Percentiles rank a stretch among this genome's conserved stretches.
Conservation (phyloP, 2,888 invertebrate species). For the Hartigia nigra region DNA sequence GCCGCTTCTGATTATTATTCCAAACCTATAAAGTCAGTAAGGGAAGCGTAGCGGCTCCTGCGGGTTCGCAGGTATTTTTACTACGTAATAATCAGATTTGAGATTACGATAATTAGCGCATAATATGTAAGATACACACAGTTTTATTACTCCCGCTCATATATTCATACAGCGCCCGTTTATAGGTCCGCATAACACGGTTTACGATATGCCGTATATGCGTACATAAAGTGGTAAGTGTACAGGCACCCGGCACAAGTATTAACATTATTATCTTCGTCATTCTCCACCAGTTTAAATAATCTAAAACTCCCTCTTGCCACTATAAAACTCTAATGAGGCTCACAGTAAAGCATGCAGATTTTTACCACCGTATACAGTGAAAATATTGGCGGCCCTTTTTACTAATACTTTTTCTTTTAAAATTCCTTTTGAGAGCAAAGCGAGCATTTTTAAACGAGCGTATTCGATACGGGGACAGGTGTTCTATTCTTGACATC, state of each 20-base stretch:
- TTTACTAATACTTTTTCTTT: conserved; percentile 12
- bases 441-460: neutral
- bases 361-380: conserved; percentile 20
- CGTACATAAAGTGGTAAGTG: conserved; percentile 7
- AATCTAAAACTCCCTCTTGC: conserved; percentile 16
- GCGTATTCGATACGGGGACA: neutral
- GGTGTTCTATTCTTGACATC: neutral
- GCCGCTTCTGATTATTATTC: conserved; percentile 31
- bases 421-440: conserved; percentile 8
- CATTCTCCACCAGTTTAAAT: conserved; percentile 28
- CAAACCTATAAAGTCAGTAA: conserved; percentile 38
- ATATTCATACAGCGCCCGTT: conserved; percentile 24
- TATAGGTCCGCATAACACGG: conserved; percentile 32
- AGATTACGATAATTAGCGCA: conserved; percentile 51
- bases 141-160: conserved; percentile 26
- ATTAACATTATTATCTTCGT: conserved; percentile 31
- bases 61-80: conserved; percentile 27
- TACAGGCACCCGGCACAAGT: conserved; percentile 17
- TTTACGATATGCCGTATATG: conserved; percentile 19
- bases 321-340: conserved; percentile 38
- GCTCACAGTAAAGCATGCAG: conserved; percentile 28
- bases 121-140: conserved; percentile 40
- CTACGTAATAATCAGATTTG: conserved; percentile 41
- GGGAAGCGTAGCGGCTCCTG: conserved; percentile 35
- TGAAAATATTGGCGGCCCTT: neutral